phyloP scores from a whole-genome alignment of 2,113 vertebrate genomes.

The Choloepus hoffmanni region DNA sequence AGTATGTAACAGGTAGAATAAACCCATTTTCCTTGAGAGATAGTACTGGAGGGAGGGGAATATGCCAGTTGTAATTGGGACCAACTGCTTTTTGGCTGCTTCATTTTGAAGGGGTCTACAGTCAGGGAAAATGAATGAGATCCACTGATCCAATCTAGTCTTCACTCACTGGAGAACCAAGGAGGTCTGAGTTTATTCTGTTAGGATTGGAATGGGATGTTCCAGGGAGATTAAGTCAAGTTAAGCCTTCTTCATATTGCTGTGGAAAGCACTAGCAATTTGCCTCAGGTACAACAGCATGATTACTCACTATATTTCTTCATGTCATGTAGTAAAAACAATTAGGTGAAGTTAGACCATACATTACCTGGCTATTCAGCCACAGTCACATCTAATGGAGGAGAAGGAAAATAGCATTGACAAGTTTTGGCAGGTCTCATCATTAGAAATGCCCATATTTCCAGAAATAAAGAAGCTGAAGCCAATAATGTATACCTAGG shows the following conservation, averaged over 20 bases:
- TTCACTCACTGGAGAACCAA: slow-evolving; percentile 63
- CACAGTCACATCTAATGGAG: slow-evolving; percentile 67
- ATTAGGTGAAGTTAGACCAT: slow-evolving; percentile 73
- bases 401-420: slow-evolving; percentile 75
- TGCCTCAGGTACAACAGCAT: slow-evolving; percentile 57
- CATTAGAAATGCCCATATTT: slow-evolving; percentile 71
- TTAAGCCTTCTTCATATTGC: slow-evolving; percentile 54
- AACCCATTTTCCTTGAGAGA: slow-evolving; percentile 22
- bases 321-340: slow-evolving; percentile 74
- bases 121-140: slow-evolving; percentile 37
- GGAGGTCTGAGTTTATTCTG: slow-evolving; percentile 51
- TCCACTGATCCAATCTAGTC: slow-evolving; percentile 10
- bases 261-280: slow-evolving; percentile 70
- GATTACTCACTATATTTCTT: slow-evolving; percentile 76
- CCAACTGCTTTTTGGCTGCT: slow-evolving; percentile 14
- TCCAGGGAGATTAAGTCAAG: slow-evolving; percentile 58
- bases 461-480: slow-evolving; percentile 54
- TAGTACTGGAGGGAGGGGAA: background rate
- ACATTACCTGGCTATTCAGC: slow-evolving; percentile 72
- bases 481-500: slow-evolving; percentile 61
- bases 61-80: background rate
- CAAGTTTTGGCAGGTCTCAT: slow-evolving; percentile 76
- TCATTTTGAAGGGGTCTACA: slow-evolving; percentile 36
- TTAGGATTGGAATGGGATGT: slow-evolving; percentile 54
- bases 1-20: background rate